A percentile compares a stretch with the other conserved stretches of the same genome.
These are phyloP conservation scores for Scarus forsteni DNA, from an alignment of 2,797 vertebrate species.

Conservation along the genomic window DNA sequence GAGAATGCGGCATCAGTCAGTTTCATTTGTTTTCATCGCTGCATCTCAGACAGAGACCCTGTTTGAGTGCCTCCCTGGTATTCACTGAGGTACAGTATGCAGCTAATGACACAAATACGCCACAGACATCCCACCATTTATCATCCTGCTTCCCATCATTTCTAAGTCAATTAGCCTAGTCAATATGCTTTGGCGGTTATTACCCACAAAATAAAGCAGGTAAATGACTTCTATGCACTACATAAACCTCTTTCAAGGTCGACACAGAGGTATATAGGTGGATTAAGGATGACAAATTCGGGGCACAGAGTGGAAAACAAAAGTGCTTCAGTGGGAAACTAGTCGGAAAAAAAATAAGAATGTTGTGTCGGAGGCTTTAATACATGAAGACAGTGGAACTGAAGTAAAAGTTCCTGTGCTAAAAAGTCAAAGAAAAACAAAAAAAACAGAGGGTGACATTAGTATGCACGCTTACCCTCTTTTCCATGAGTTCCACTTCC, in stretches of 20 bases:
- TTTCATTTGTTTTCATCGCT: slow-evolving; percentile 60
- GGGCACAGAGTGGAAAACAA: slow-evolving; percentile 10
- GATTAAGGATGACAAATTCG: slow-evolving; percentile 47
- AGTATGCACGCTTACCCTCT: slow-evolving; percentile 58
- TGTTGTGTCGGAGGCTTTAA: slow-evolving; percentile 35
- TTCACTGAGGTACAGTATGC: slow-evolving; percentile 42
- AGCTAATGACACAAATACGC: slow-evolving; percentile 60
- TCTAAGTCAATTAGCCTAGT: slow-evolving; percentile 71
- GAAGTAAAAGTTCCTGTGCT: slow-evolving; percentile 39
- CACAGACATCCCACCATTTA: slow-evolving; percentile 42
- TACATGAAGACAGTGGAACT: slow-evolving; percentile 37
- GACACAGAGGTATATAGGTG: slow-evolving; percentile 39
- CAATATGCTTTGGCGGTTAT: slow-evolving; percentile 70
- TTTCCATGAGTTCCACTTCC: slow-evolving; percentile 49
- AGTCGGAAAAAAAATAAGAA: slow-evolving; percentile 21
- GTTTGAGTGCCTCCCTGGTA: slow-evolving; percentile 48
- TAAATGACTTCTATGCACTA: slow-evolving; percentile 49
- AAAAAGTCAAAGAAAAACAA: slow-evolving; percentile 35
- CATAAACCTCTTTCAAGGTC: slow-evolving; percentile 40
- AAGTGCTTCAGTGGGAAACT: slow-evolving; percentile 6
- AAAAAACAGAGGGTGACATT: slow-evolving; percentile 59
- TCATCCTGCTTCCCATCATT: slow-evolving; percentile 58
- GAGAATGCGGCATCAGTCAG: slow-evolving; percentile 28
- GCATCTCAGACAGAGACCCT: slow-evolving; percentile 45
- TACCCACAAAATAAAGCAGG: slow-evolving; percentile 52